phyloP scores from a whole-genome alignment of 2,113 vertebrate genomes.

The Pionites leucogaster region DNA sequence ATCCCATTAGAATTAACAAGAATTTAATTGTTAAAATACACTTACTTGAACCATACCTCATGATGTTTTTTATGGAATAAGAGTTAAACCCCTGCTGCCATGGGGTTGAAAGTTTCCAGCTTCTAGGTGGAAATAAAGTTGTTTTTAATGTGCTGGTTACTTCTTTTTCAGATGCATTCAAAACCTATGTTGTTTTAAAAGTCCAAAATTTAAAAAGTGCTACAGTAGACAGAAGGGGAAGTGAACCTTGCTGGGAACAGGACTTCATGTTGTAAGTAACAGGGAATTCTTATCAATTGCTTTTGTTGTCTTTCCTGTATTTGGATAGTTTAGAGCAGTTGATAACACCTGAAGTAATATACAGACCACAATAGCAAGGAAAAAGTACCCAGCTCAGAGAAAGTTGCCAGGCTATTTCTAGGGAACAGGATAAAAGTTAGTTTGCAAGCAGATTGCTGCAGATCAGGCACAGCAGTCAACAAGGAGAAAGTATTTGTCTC shows the following conservation, averaged over 20 bases:
- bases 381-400: not conserved
- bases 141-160: not conserved
- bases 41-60: not conserved
- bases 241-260: constrained; percentile 74
- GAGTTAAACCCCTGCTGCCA: not conserved
- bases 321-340: not conserved
- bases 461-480: not conserved
- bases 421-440: not conserved
- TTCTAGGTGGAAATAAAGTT: not conserved
- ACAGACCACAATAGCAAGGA: not conserved
- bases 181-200: constrained; percentile 71
- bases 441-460: not conserved
- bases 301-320: not conserved
- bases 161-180: constrained; percentile 52
- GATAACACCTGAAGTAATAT: not conserved
- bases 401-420: not conserved
- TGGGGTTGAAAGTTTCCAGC: not conserved
- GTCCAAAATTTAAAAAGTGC: constrained; percentile 66
- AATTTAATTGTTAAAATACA: not conserved
- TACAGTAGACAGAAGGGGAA: constrained; percentile 56
- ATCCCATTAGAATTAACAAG: not conserved
- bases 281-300: not conserved
- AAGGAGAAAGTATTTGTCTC: not conserved
- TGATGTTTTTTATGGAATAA: not conserved
- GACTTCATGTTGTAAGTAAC: constrained; percentile 75